These are phyloP conservation scores for Eupeodes corollae DNA, from an alignment of 1,140 invertebrate species.

Conservation along the genomic window DNA sequence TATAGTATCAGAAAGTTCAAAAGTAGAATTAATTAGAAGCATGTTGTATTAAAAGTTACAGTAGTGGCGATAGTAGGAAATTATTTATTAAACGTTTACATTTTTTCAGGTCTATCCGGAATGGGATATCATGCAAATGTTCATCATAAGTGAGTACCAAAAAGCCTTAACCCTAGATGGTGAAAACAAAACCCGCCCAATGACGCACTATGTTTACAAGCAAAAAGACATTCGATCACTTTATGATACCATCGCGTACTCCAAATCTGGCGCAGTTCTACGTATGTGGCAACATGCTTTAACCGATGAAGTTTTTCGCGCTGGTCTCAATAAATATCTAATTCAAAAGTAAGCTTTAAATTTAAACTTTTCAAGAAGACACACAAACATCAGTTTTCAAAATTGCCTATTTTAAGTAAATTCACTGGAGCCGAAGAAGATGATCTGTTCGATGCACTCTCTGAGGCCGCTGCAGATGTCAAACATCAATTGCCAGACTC, in stretches of 20 bases:
- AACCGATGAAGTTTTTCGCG: constrained; percentile 67
- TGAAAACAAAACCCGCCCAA: constrained; percentile 44
- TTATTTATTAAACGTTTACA: neutral
- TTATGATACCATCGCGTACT: constrained; percentile 62
- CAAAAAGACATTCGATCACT: constrained; percentile 53
- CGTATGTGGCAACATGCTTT: constrained; percentile 89
- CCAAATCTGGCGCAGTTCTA: constrained; percentile 52
- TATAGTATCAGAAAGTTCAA: neutral
- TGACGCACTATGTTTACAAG: constrained; percentile 50
- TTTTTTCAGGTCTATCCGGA: constrained; percentile 15
- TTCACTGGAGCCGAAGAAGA: constrained; percentile 36
- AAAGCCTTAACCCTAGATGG: constrained; percentile 20
- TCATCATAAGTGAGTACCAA: constrained; percentile 45
- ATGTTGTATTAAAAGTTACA: too few species aligned
- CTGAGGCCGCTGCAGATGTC: constrained; percentile 30
- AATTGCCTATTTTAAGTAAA: constrained; percentile 22
- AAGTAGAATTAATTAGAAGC: too few species aligned
- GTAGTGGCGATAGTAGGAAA: too few species aligned
- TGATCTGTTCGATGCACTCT: constrained; percentile 37
- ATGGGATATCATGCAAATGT: constrained; percentile 44
- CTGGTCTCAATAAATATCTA: constrained; percentile 65
- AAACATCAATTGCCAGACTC: constrained; percentile 7
- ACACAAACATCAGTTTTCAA: constrained; percentile 1
- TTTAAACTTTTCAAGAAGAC: neutral
- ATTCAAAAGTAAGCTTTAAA: constrained; percentile 43